Evolutionary conservation across 2,888 invertebrate species (phyloP).

Genomic region (Pyrrhia umbra): DNA sequence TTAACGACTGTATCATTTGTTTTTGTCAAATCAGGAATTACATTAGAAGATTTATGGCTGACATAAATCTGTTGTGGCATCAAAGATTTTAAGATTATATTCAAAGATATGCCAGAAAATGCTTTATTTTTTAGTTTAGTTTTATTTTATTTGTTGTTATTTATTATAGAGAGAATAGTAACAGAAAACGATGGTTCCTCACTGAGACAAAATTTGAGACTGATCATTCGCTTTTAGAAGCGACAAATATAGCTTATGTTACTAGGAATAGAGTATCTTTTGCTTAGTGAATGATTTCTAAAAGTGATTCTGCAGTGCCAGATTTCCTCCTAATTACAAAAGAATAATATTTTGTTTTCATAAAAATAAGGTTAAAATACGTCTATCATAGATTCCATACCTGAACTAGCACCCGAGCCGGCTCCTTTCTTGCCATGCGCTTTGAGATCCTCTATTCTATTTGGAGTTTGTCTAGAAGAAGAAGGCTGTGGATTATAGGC

Average conservation of each 20-base stretch:
- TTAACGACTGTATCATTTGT: conserved; percentile 44
- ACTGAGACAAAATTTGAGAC: too few species aligned
- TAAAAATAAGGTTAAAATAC: not conserved
- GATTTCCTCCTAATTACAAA: too few species aligned
- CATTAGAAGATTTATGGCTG: conserved; percentile 29
- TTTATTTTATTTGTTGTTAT: not conserved
- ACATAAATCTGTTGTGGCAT: conserved; percentile 14
- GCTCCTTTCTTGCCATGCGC: conserved; percentile 85
- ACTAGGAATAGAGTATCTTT: too few species aligned
- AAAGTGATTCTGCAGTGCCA: too few species aligned
- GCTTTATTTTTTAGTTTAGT: not conserved
- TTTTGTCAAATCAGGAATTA: conserved; percentile 30
- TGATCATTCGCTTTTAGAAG: too few species aligned
- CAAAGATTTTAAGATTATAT: conserved; percentile 16
- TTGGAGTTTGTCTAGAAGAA: conserved; percentile 86
- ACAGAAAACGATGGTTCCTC: too few species aligned
- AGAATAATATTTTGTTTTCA: not conserved
- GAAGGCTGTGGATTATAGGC: conserved; percentile 84
- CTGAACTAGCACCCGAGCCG: conserved; percentile 92
- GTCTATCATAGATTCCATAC: conserved; percentile 63
- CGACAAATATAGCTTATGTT: too few species aligned
- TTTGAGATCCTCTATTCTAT: conserved; percentile 87
- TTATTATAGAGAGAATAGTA: too few species aligned
- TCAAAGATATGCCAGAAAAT: not conserved
- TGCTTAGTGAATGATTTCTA: too few species aligned